Evolutionary conservation across 2,113 vertebrate species (phyloP).

Genomic region (Pterocles orientalis): DNA sequence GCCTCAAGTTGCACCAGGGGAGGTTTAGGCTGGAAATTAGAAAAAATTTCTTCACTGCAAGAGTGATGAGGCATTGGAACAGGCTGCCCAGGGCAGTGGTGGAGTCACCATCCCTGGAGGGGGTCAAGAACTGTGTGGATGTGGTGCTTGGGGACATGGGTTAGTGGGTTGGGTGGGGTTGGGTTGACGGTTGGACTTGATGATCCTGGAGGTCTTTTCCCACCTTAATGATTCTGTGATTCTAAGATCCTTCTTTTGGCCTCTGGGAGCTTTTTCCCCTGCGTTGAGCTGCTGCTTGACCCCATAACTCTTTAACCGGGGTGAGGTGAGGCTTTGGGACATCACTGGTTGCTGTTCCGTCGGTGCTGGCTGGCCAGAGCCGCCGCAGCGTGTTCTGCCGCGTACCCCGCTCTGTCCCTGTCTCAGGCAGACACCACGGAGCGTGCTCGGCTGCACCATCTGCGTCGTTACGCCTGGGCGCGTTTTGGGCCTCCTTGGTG

Average conservation of each 20-base stretch:
- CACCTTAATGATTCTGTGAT: no score
- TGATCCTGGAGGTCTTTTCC: no score
- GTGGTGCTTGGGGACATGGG: no score
- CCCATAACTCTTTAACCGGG: rapidly evolving
- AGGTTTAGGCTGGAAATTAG: no score
- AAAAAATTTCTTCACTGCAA: no score
- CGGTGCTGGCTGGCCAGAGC: background rate
- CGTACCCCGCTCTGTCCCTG: rapidly evolving
- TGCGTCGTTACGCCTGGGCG: background rate
- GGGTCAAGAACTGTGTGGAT: no score
- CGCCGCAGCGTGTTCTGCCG: rapidly evolving
- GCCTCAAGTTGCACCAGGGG: no score
- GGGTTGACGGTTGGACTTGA: no score
- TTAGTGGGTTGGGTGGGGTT: no score
- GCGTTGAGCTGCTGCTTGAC: rapidly evolving
- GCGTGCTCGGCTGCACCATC: background rate
- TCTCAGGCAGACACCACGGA: background rate
- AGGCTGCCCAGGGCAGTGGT: no score
- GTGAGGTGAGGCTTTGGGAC: background rate
- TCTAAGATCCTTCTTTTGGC: rapidly evolving
- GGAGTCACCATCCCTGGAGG: no score
- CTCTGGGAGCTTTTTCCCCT: background rate
- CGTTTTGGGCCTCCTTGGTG: slow-evolving; percentile 23
- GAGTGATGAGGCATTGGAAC: no score
- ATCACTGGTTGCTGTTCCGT: background rate